Evolutionary conservation across 1,140 invertebrate genomes (phyloP).

Genomic region (Sweltsa coloradensis): DNA sequence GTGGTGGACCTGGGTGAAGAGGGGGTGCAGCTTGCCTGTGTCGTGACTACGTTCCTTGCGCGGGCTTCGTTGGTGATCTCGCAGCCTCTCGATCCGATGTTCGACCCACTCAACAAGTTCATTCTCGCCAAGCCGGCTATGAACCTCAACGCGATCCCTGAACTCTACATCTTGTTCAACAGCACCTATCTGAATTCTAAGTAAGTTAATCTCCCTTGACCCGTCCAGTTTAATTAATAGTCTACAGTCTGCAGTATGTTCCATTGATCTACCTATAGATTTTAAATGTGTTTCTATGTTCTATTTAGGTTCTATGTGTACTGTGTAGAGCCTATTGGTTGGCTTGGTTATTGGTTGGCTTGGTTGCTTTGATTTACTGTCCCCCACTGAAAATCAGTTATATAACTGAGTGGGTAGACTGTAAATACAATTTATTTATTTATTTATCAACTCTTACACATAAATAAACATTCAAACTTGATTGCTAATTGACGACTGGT

Average conservation of each 20-base stretch:
- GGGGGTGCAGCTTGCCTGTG: conserved; percentile 43
- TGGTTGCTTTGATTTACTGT: not conserved
- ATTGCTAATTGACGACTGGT: not conserved
- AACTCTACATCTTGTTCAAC: conserved; percentile 59
- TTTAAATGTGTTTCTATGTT: no score
- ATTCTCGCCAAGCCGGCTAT: conserved; percentile 53
- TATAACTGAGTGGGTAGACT: not conserved
- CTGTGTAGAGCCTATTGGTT: not conserved
- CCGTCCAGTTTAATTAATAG: not conserved
- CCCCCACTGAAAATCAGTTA: not conserved
- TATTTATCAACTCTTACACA: not conserved
- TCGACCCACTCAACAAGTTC: conserved; percentile 51
- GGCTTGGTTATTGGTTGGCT: not conserved
- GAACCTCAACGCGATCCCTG: conserved; percentile 58
- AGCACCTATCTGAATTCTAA: conserved; percentile 46
- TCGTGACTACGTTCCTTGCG: conserved; percentile 56
- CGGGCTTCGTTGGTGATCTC: conserved; percentile 47
- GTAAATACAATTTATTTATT: not conserved
- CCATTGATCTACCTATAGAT: no score
- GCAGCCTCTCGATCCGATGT: conserved; percentile 52
- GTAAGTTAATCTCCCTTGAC: no score
- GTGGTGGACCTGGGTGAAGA: conserved; percentile 30
- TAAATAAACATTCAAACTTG: not conserved
- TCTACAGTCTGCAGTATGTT: no score
- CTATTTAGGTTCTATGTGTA: not conserved